Evolutionary conservation across 53 echinoderm and acorn worm species (phyloP).

Genomic region (Mesocentrotus franciscanus): DNA sequence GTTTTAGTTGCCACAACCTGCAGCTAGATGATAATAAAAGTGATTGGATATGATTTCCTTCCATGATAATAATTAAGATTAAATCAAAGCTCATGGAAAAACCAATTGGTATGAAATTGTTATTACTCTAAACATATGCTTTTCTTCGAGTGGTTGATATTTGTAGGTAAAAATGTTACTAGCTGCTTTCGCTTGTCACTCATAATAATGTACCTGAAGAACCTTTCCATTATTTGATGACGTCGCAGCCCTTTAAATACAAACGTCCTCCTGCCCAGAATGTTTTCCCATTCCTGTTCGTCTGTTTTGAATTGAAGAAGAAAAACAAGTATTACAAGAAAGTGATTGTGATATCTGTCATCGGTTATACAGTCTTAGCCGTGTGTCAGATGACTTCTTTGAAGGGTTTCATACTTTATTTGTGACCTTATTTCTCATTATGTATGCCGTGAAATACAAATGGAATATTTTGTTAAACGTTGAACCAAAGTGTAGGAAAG

Average conservation of each 20-base stretch:
- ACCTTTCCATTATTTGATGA: background rate
- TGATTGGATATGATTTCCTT: background rate
- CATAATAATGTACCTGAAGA: background rate
- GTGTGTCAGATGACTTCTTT: background rate
- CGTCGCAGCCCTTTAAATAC: background rate
- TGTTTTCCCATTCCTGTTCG: background rate
- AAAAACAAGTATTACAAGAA: background rate
- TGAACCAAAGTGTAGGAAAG: no score
- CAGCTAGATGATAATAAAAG: background rate
- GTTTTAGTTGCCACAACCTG: background rate
- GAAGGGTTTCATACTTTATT: background rate
- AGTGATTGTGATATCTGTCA: background rate
- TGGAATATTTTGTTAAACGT: no score
- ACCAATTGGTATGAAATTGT: background rate
- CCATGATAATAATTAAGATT: background rate
- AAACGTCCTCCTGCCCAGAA: background rate
- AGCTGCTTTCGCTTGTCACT: background rate
- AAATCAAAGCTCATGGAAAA: background rate
- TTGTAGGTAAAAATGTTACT: background rate
- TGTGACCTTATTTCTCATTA: background rate
- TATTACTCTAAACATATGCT: background rate
- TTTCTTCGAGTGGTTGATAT: background rate
- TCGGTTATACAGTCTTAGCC: background rate
- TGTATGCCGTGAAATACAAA: background rate
- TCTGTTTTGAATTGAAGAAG: background rate